Conservation (phyloP, 1,140 invertebrate species). For the Drosophila ironensis region DNA sequence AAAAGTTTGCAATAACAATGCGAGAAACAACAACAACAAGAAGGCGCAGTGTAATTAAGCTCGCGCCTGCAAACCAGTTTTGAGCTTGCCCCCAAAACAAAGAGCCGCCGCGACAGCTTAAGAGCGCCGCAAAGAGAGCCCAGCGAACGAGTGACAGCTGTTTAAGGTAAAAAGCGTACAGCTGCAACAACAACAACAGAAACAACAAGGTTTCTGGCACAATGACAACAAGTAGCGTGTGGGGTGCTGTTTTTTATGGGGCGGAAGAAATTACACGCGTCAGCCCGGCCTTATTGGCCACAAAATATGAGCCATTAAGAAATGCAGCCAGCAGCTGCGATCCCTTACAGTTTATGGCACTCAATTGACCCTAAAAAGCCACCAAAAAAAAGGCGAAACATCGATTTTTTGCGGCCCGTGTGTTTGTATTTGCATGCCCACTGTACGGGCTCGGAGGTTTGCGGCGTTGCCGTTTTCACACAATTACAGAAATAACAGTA, state of each 20-base stretch:
- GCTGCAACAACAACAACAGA: slow-evolving; percentile 33
- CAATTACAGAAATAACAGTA: slow-evolving; percentile 12
- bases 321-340: no score
- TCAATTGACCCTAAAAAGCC: no score
- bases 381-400: no score
- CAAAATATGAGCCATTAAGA: not conserved
- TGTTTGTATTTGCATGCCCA: no score
- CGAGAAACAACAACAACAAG: slow-evolving; percentile 35
- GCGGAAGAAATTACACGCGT: not conserved
- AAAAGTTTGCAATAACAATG: slow-evolving; percentile 57
- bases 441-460: slow-evolving; percentile 33
- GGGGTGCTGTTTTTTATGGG: not conserved
- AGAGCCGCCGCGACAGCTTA: slow-evolving; percentile 6
- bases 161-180: slow-evolving; percentile 64
- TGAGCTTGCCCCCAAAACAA: no score
- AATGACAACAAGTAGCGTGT: slow-evolving; percentile 59
- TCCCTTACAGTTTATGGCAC: no score
- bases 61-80: slow-evolving; percentile 67
- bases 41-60: slow-evolving; percentile 75
- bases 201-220: slow-evolving; percentile 16
- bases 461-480: slow-evolving; percentile 67
- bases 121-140: slow-evolving; percentile 4
- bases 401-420: no score
- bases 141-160: slow-evolving; percentile 61
- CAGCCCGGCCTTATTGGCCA: not conserved